Evolutionary conservation across 1,140 invertebrate species (phyloP).

Genomic region (Aphelenchoides besseyi): DNA sequence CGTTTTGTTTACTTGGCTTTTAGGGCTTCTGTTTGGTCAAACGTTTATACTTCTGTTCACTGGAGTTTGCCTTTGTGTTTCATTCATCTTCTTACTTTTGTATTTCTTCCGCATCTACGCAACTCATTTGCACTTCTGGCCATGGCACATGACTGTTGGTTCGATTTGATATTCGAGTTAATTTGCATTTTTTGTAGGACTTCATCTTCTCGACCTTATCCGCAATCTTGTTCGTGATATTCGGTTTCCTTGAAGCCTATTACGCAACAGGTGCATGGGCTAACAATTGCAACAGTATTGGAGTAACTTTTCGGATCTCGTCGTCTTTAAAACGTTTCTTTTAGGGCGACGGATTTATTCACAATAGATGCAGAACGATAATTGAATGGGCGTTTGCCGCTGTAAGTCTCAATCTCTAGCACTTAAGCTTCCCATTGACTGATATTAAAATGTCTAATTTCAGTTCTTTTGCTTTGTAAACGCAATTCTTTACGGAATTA

Average conservation of each 20-base stretch:
- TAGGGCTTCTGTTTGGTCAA: slow-evolving; percentile 61
- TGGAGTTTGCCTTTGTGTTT: slow-evolving; percentile 52
- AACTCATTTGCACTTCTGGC: slow-evolving; percentile 58
- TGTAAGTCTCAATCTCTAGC: slow-evolving; percentile 42
- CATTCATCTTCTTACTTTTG: slow-evolving; percentile 58
- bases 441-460: slow-evolving; percentile 22
- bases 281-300: slow-evolving; percentile 62
- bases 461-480: slow-evolving; percentile 53
- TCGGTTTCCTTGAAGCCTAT: slow-evolving; percentile 56
- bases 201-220: slow-evolving; percentile 46
- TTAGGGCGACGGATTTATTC: slow-evolving; percentile 55
- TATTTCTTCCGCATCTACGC: slow-evolving; percentile 57
- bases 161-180: slow-evolving; percentile 19
- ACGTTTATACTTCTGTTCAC: slow-evolving; percentile 55
- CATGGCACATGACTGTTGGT: slow-evolving; percentile 44
- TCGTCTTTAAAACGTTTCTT: not conserved
- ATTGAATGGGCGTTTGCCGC: slow-evolving; percentile 61
- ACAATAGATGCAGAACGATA: slow-evolving; percentile 60
- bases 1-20: slow-evolving; percentile 50
- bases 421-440: slow-evolving; percentile 24
- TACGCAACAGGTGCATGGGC: slow-evolving; percentile 61
- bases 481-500: slow-evolving; percentile 37
- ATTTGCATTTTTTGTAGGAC: slow-evolving; percentile 41
- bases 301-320: slow-evolving; percentile 24
- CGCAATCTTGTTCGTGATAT: slow-evolving; percentile 49